A percentile compares a stretch with the other conserved stretches of the same genome.
These are phyloP conservation scores for Polypterus senegalus DNA, from an alignment of 2,113 vertebrate species.

Conservation along the genomic window DNA sequence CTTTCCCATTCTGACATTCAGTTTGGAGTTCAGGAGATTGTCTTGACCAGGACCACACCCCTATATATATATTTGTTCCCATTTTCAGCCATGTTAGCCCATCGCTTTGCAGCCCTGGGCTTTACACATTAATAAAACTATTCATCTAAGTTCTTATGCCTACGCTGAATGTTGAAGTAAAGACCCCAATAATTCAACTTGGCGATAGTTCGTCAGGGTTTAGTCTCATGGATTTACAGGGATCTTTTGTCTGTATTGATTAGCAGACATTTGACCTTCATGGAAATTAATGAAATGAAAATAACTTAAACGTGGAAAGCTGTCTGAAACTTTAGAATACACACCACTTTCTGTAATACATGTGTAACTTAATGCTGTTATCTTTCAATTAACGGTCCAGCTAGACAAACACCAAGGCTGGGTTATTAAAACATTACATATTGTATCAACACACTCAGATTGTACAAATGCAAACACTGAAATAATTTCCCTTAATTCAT, in stretches of 20 bases:
- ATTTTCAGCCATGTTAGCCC: too few species aligned
- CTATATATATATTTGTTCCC: too few species aligned
- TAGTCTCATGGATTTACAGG: not conserved
- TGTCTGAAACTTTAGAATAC: conserved; percentile 43
- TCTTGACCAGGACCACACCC: too few species aligned
- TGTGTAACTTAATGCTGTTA: conserved; percentile 54
- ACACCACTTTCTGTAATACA: conserved; percentile 48
- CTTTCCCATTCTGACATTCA: too few species aligned
- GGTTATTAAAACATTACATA: conserved; percentile 54
- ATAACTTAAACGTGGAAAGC: conserved; percentile 41
- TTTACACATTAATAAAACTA: too few species aligned
- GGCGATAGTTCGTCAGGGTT: too few species aligned
- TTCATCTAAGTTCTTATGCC: too few species aligned
- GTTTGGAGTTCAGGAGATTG: too few species aligned
- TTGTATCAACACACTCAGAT: conserved; percentile 29
- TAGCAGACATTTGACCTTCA: conserved; percentile 31
- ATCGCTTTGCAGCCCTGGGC: too few species aligned
- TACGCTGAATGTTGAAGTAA: too few species aligned
- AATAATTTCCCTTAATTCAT: conserved; percentile 40
- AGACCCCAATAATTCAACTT: too few species aligned
- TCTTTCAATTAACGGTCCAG: conserved; percentile 54
- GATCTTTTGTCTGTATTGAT: conserved; percentile 35
- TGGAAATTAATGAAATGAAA: conserved; percentile 65
- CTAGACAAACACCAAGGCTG: conserved; percentile 48
- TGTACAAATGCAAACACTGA: conserved; percentile 34